Evolutionary conservation across 2,888 invertebrate species (phyloP).

Genomic region (Andrena flavipes): DNA sequence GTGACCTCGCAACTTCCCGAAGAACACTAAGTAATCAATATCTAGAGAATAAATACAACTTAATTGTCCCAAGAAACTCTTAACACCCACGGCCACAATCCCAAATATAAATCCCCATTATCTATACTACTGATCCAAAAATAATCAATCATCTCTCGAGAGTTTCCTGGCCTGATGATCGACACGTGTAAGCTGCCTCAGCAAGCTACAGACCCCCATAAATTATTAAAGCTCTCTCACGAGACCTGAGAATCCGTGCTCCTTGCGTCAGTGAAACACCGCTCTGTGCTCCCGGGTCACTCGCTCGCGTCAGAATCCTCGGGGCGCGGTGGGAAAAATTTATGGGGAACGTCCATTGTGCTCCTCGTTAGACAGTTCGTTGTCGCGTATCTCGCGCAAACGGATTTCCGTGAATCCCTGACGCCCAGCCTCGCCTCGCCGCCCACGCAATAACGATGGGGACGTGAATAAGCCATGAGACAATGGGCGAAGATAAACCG

Average conservation of each 20-base stretch:
- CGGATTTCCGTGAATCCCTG: slow-evolving; percentile 40
- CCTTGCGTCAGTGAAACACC: background rate
- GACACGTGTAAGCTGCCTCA: background rate
- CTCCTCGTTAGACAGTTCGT: slow-evolving; percentile 22
- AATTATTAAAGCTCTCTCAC: background rate
- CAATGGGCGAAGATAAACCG: slow-evolving; percentile 17
- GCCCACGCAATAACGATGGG: slow-evolving; percentile 23
- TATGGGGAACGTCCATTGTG: slow-evolving; percentile 31
- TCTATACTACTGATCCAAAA: no score
- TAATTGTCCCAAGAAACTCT: no score
- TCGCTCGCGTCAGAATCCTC: background rate
- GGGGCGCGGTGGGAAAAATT: slow-evolving; percentile 22
- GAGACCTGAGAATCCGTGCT: background rate
- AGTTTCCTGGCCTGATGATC: background rate
- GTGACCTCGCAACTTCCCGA: no score
- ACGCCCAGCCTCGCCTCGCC: background rate
- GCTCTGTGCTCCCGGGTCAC: background rate
- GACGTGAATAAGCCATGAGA: background rate
- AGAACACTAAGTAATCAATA: no score
- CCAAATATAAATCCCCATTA: no score
- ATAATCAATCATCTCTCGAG: no score
- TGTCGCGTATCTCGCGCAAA: slow-evolving; percentile 31
- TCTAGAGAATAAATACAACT: no score
- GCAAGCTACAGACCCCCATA: background rate
- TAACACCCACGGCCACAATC: no score